These are phyloP conservation scores for Sarcophaga bullata DNA, from an alignment of 1,140 invertebrate genomes.

Conservation along the genomic window DNA sequence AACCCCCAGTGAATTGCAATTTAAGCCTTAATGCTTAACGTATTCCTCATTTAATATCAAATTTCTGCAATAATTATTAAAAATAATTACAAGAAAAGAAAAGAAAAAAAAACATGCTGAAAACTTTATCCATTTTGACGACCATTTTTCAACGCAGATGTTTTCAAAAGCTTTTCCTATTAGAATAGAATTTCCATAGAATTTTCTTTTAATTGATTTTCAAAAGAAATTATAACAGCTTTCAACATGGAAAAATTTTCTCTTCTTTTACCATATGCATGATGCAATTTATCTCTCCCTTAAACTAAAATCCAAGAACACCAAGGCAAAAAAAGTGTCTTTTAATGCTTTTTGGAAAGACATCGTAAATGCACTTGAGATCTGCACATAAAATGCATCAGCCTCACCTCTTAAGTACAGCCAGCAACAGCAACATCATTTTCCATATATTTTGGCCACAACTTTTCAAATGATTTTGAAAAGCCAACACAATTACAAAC, in stretches of 20 bases:
- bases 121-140: constrained; percentile 5
- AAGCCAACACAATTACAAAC: constrained; percentile 22
- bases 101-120: background rate
- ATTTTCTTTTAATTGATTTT: constrained; percentile 36
- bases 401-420: background rate
- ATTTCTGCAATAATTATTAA: too few relatives aligned
- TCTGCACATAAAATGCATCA: background rate
- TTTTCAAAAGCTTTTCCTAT: constrained; percentile 14
- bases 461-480: constrained; percentile 22
- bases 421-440: constrained; percentile 6
- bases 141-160: constrained; percentile 16
- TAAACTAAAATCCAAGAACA: background rate
- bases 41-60: background rate
- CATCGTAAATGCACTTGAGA: constrained; percentile 12
- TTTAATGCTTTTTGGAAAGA: constrained; percentile 26
- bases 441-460: background rate
- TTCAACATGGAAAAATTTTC: background rate
- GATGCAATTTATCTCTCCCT: constrained; percentile 3
- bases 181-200: constrained; percentile 18
- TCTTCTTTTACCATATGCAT: background rate
- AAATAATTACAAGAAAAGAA: background rate
- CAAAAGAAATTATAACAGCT: constrained; percentile 3
- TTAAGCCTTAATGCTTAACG: too few relatives aligned
- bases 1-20: too few relatives aligned
- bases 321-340: constrained; percentile 1